Evolutionary conservation across 2,797 vertebrate species (phyloP).

Genomic region (Thaleichthys pacificus): DNA sequence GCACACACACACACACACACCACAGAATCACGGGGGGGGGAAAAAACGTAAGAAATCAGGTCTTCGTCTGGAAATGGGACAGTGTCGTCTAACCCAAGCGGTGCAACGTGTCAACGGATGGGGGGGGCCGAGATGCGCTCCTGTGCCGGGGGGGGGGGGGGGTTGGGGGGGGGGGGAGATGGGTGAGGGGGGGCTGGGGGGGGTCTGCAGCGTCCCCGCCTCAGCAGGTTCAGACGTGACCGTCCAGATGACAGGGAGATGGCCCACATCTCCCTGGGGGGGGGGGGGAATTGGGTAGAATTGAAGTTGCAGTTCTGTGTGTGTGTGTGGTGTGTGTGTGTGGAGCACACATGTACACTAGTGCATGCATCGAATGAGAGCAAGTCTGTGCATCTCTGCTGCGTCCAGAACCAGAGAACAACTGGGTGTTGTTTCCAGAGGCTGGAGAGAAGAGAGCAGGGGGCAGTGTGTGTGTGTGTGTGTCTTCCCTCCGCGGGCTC

Average conservation of each 20-base stretch:
- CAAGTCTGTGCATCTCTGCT: background rate
- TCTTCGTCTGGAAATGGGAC: no score
- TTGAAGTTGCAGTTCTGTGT: constrained; percentile 9
- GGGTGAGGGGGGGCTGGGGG: no score
- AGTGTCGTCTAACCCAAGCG: no score
- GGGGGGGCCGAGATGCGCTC: background rate
- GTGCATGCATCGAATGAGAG: no score
- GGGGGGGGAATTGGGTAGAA: background rate
- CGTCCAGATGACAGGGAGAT: no score
- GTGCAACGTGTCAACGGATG: no score
- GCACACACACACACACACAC: background rate
- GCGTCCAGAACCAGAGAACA: constrained; percentile 23
- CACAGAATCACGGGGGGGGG: background rate
- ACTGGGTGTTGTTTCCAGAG: constrained; percentile 30
- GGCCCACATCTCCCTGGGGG: background rate
- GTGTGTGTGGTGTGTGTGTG: background rate
- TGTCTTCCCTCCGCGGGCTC: background rate
- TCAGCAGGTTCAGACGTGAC: no score
- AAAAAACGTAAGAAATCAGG: background rate
- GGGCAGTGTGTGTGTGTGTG: constrained; percentile 10
- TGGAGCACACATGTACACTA: no score
- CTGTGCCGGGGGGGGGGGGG: no score
- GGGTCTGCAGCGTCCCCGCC: background rate
- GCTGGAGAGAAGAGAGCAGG: no score
- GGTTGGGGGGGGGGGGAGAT: no score